A percentile compares a stretch with the other conserved stretches of the same genome.
Evolutionary conservation across 2,888 invertebrate species (phyloP).

Genomic region (Pandemis heparana): DNA sequence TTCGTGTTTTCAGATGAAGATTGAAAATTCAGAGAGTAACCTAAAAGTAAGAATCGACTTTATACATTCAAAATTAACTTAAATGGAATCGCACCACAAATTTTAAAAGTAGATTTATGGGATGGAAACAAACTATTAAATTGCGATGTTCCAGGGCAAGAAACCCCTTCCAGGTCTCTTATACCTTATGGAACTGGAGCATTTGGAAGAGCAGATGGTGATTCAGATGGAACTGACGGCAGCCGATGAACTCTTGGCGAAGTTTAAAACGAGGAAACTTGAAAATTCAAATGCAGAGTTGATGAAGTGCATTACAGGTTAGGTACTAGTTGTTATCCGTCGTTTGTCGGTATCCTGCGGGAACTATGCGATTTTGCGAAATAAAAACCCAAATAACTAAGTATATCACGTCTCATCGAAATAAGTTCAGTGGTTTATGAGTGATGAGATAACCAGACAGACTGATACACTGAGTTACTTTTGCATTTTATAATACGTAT

Average conservation of each 20-base stretch:
- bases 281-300: conserved; percentile 74
- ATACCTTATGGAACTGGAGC: conserved; percentile 66
- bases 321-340: no score
- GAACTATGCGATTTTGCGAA: no score
- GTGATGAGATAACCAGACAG: no score
- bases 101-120: no score
- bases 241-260: conserved; percentile 74
- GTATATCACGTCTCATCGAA: no score
- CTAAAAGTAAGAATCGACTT: neutral
- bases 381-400: no score
- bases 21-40: neutral
- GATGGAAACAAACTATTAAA: no score
- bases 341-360: no score
- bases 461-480: no score
- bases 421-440: no score
- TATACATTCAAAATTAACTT: neutral
- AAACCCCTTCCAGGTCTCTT: conserved; percentile 51
- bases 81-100: neutral
- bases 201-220: conserved; percentile 70
- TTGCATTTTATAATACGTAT: no score
- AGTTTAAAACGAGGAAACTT: conserved; percentile 71
- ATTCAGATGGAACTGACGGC: conserved; percentile 76
- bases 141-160: conserved; percentile 17
- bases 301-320: conserved; percentile 71
- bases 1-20: neutral